A percentile compares a stretch with the other conserved stretches of the same genome.
These are phyloP conservation scores for Channa argus DNA, from an alignment of 2,113 vertebrate species.

Conservation along the genomic window DNA sequence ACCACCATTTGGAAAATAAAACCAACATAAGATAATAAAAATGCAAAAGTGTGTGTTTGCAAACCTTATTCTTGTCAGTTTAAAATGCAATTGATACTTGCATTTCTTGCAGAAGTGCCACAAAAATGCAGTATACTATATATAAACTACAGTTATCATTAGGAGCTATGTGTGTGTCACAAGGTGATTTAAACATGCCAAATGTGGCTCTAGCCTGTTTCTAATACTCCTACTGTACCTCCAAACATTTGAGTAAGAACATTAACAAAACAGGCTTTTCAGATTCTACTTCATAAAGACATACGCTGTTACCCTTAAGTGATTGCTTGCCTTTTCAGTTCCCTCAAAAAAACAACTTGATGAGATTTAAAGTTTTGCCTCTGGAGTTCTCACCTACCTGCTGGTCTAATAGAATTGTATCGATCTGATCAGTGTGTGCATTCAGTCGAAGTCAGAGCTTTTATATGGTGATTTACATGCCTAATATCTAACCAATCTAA, in stretches of 20 bases:
- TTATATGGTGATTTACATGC: constrained; percentile 56
- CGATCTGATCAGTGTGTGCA: constrained; percentile 64
- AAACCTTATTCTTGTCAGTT: too few relatives aligned
- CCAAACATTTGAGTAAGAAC: background rate
- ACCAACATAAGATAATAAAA: too few relatives aligned
- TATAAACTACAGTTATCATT: background rate
- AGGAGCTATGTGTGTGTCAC: constrained; percentile 1
- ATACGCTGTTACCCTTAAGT: background rate
- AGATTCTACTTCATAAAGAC: background rate
- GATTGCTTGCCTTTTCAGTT: background rate
- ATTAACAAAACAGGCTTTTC: background rate
- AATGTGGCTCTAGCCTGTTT: constrained; percentile 12
- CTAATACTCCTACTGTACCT: background rate
- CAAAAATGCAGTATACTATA: too few relatives aligned
- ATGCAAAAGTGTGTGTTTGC: too few relatives aligned
- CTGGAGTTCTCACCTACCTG: constrained; percentile 27
- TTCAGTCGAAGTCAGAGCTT: constrained; percentile 51
- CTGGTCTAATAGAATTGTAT: constrained; percentile 69
- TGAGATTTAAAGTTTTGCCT: constrained; percentile 43
- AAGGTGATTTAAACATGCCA: background rate
- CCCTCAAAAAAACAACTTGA: constrained; percentile 26
- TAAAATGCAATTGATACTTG: too few relatives aligned
- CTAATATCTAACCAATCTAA: constrained; percentile 56
- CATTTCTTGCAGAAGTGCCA: too few relatives aligned
- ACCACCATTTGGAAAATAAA: too few relatives aligned